Evolutionary conservation across 2,888 invertebrate species (phyloP), one percentile per base, ranked within the genome.

Genomic region (Limnephilus lunatus): DNA sequence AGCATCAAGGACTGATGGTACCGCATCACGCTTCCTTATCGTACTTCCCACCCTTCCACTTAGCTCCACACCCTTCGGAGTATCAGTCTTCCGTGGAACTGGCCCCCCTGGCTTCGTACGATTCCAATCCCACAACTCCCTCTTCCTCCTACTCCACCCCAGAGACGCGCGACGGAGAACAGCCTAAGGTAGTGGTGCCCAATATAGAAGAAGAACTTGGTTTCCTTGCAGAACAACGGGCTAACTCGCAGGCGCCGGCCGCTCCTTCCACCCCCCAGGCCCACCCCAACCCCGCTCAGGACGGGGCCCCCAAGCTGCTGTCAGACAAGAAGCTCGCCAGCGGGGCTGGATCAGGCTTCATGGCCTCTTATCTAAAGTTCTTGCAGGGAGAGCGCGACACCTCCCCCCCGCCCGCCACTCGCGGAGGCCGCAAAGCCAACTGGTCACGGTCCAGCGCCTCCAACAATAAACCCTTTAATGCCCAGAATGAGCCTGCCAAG

Each of bases 141-240:
- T 95, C 96, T 94, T 96, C 96, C 95, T 93, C 93, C 53, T 92
- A 92, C 48, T 96, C 96, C 94, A 96, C 96, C 94, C 96, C 96
- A 94, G 96, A 96, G 95, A 96, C 95, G 94, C 96, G 97, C 95
- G 97, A 97, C 94, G 97, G 97, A 95, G 97, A 97, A 94, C 97
- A 97, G 95, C 97, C 98, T 94, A 98, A 98, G 96, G 98, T 98
- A 94, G 98, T 98, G 94, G 98, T 98, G 94, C 98, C 98, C 94
- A 98, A 98, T 96, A 98, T 98, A 95, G 98, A 98, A 95, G 98
- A 98, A 96, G 98, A 98, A 96, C 96, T 98, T 94, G 97, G 97
- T 95, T 98, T 98, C 96, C 96, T 98, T 95, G 97, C 97, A 94
- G 97, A 97, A 96, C 96, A 95, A 95, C 96, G 95, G 95, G 95